Evolutionary conservation across 2,888 invertebrate genomes (phyloP), one percentile per base, ranked within the genome.

Genomic region (Tribolium freemani): DNA sequence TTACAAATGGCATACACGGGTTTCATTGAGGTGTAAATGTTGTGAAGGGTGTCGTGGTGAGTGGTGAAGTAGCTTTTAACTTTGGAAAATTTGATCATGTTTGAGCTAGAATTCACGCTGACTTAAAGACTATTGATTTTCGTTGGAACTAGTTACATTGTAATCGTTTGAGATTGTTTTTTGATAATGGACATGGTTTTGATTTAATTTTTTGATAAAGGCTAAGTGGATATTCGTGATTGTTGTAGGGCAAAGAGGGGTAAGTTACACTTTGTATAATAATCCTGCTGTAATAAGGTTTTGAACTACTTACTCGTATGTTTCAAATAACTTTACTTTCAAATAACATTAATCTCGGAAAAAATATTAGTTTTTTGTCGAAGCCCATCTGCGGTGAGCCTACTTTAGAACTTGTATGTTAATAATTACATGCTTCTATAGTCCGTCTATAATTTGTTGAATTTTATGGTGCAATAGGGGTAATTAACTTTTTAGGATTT

Each of bases 1-100:
- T 66, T 72, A 48, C 75, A 73, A 30, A 76, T 50, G 3, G 69
- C 16, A 51, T 76, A 38, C 5, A 76, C 63, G 6, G 74, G 75
- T 57, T 74, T 58, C 4, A 76, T 61, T 10, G 76, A 77, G 45
- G 54, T 6, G 48, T 61, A 74, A 16, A 74, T 72, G 30, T 54
- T 20, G 31, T 51, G 51, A 1, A 69, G 60, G 38, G 50, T 31
- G 16, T 61, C 61, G 8, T 20, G 46, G 5, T 16, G 16, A 16
- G 46, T 46, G 3, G 46, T n/a, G 9, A 11, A 6, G 13, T 26
- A 26, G 26, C 5, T 3, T 26, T 26, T 26, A 26, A 60, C 46
- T 60, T 60, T 30, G 11, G 26, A 16, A 3, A 26, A 5, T 13
- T 45, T 56, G 11, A 38, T 31, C 56, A 38, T 56, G 31, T 56